Percentiles rank a stretch among this genome's conserved stretches.
phyloP scores from a whole-genome alignment of 2,888 invertebrate species.

The Coremacera marginata region DNA sequence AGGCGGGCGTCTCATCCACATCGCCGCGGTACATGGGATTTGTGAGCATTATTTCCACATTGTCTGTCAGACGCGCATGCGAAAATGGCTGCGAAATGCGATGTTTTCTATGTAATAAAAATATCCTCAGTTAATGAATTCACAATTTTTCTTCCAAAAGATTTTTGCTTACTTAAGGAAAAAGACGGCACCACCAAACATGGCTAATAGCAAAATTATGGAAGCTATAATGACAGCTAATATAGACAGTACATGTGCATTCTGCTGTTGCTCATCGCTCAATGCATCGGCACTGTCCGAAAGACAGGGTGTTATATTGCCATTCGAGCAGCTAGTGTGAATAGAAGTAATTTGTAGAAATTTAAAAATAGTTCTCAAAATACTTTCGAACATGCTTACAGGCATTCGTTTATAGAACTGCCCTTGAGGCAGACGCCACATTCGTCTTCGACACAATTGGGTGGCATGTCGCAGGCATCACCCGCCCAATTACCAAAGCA shows the following conservation, averaged over 20 bases:
- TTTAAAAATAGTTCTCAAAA: not conserved
- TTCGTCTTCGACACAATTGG: constrained; percentile 61
- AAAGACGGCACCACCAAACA: constrained; percentile 65
- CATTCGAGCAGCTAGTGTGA: constrained; percentile 59
- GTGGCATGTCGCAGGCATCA: constrained; percentile 71
- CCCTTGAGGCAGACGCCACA: constrained; percentile 66
- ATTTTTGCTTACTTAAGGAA: constrained; percentile 68
- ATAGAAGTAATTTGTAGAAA: not conserved
- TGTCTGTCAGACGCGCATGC: constrained; percentile 85
- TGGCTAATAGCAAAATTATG: constrained; percentile 58
- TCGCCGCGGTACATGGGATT: constrained; percentile 89
- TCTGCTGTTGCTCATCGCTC: constrained; percentile 58
- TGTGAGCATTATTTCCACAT: constrained; percentile 79
- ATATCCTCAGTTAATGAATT: too few relatives aligned
- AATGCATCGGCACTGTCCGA: constrained; percentile 66
- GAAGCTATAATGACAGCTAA: constrained; percentile 61
- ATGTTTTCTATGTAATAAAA: constrained; percentile 71
- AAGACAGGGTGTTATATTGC: constrained; percentile 62
- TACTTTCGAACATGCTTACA: constrained; percentile 53
- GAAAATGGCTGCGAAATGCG: constrained; percentile 76
- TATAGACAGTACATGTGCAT: constrained; percentile 61
- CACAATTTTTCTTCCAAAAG: not conserved
- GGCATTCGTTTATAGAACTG: constrained; percentile 68
- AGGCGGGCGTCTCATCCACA: constrained; percentile 75
- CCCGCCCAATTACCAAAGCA: constrained; percentile 75